phyloP scores from a whole-genome alignment of 2,797 vertebrate species.

The Gymnocypris eckloni region DNA sequence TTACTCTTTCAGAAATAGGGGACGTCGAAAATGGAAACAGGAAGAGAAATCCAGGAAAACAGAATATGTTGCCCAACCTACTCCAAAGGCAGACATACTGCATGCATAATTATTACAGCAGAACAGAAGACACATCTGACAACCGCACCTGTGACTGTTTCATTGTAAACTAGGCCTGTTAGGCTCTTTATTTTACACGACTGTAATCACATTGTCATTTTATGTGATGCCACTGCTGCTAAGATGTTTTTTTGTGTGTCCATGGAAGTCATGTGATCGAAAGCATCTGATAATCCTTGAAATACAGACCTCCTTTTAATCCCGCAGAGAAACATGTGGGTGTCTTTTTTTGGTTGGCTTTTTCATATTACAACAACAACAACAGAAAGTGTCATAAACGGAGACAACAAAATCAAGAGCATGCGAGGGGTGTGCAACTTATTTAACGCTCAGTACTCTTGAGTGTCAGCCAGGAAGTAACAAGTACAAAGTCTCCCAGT shows the following conservation, averaged over 20 bases:
- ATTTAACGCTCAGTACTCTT: constrained; percentile 69
- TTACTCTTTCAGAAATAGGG: constrained; percentile 54
- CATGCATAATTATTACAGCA: constrained; percentile 43
- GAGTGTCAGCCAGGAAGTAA: constrained; percentile 64
- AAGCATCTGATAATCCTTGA: constrained; percentile 81
- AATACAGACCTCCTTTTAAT: constrained; percentile 76
- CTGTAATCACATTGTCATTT: constrained; percentile 73
- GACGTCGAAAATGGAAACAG: constrained; percentile 36
- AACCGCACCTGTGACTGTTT: constrained; percentile 34
- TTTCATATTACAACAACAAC: constrained; percentile 2
- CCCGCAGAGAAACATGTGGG: constrained; percentile 66
- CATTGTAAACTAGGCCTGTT: constrained; percentile 59
- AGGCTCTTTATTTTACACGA: constrained; percentile 57
- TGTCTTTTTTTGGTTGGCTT: constrained; percentile 35
- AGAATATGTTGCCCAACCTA: constrained; percentile 30
- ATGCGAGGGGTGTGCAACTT: constrained; percentile 70
- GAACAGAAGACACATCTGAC: constrained; percentile 30
- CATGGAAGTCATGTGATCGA: constrained; percentile 79
- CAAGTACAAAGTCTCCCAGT: constrained; percentile 70
- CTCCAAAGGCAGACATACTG: constrained; percentile 27
- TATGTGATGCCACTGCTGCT: constrained; percentile 66
- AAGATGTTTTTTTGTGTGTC: constrained; percentile 64
- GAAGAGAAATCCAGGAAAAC: constrained; percentile 34
- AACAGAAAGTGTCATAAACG: constrained; percentile 62
- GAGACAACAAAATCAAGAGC: constrained; percentile 66